Base-by-base conservation (phyloP, 1,140 invertebrate species). In the Eurytemora carolleeae region DNA sequence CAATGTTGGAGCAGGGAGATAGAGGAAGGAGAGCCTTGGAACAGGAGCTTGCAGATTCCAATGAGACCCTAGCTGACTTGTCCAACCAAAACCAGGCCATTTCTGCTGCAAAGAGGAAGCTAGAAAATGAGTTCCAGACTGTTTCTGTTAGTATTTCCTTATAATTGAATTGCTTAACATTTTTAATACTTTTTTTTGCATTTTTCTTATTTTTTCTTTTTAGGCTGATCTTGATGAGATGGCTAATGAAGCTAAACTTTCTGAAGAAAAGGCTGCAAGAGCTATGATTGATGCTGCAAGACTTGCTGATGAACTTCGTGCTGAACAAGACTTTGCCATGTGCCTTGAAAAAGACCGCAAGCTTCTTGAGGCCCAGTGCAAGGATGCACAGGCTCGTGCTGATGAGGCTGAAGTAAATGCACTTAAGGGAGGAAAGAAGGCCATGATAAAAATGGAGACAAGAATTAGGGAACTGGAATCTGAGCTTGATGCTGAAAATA, bases 401-500 rank as follows among this genome's bases (percentile, higher is more conserved):
- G 79, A 81, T 67, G 79, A 80, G 66, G 77, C 79, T 53, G 79
- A 81, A 68, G 71, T 78, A 53, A 65, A 66, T 25, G 65, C 65
- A n/a, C 59, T 66, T 31, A 66, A 66, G 65, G 44, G 53, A n/a
- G 61, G 64, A 21, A 63, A 64, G 61, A 80, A 79, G 69, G 78
- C 77, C 31, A 55, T 66, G 61, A 77, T 76, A 67, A 80, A 79
- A 70, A 57, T 66, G 26, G 65, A 66, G 58, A 91, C 94, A 77
- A 87, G 86, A 71, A 86, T 88, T 65, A 81, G 86, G 66, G 90
- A 94, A 75, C 78, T 98, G 69, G 95, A 99, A 76, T 86, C 87
- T 71, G 94, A 98, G 76, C 79, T 97, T 65, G 95, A 99, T 70
- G 86, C 83, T 69, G 95, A 98, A 82, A 90, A 97, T 76, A 85